Base-by-base conservation (phyloP, 92 coral and sea anemone species). In the Epizoanthus illoricatus region DNA sequence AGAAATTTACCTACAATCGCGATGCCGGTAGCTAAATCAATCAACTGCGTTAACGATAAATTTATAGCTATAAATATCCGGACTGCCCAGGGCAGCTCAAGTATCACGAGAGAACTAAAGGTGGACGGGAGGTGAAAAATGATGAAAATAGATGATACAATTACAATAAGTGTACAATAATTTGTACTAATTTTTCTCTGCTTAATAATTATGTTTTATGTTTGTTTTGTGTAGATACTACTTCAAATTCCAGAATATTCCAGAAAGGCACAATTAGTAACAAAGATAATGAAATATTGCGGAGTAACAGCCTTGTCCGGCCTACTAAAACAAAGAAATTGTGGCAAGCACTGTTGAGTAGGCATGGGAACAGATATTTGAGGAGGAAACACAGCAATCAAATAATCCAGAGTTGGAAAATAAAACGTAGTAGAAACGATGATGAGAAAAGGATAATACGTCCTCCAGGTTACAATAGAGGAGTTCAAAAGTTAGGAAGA, bases 401-500 rank as follows among this genome's bases (percentile, higher is more conserved):
- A 69, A 39, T 5, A 17, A 5, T 13, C 36, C 15, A 68, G 16
- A 33, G n/a, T 4, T 55, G 45, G 17, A 43, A 16, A 71, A 16
- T 11, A 43, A 71, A 71, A 20, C 76, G 23, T 9, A n/a, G 47
- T 16, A 57, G 36, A 16, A 43, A 55, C 0, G 5, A n/a, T 7
- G 18, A 71, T 43, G 5, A 43, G 23, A 45, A 23, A 5, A 16
- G 19, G 42, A 9, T 9, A 10, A 15, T 56, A 4, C 36, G 15
- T 55, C 79, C 79, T 8, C 79, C 79, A 11, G 49, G 65, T 4
- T 21, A 74, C 49, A 11, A 2, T 21, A 16, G 11, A 52, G 56
- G 15, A 9, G 63, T 13, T 74, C 79, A 74, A 55, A 40, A 52
- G 65, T 55, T 15, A 55, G 79, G 45, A 17, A 55, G 79, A 63